A percentile compares a stretch with the other conserved stretches of the same genome.
Conservation (phyloP, 2,888 invertebrate genomes). For the Geotrupes spiniger region DNA sequence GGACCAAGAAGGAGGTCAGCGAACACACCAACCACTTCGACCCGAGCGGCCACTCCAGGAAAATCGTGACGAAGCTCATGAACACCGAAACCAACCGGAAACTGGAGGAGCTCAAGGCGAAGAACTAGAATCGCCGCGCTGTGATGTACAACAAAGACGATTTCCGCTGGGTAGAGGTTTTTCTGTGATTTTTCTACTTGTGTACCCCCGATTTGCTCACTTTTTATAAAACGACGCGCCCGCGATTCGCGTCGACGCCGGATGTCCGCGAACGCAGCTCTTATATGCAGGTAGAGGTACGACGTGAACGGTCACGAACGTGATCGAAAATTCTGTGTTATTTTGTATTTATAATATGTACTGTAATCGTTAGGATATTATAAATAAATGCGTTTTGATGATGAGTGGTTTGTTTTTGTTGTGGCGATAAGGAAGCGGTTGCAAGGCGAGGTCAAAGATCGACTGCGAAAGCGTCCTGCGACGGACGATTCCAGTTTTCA, state of each 20-base stretch:
- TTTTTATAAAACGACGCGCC: constrained; percentile 1
- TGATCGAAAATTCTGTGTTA: constrained; percentile 12
- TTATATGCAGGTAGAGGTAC: no score
- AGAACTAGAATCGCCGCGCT: constrained; percentile 27
- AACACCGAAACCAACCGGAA: constrained; percentile 84
- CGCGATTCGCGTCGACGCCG: not conserved
- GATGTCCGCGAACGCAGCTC: no score
- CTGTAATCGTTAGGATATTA: constrained; percentile 9
- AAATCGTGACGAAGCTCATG: constrained; percentile 80
- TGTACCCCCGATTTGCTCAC: not conserved
- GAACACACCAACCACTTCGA: constrained; percentile 90
- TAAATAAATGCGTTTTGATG: no score
- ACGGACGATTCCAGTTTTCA: no score
- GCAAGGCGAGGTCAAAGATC: no score
- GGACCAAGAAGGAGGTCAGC: constrained; percentile 83
- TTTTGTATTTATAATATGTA: constrained; percentile 10
- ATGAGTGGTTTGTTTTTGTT: no score
- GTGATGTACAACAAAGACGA: constrained; percentile 19
- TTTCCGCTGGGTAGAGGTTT: constrained; percentile 22
- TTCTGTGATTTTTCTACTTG: constrained; percentile 16
- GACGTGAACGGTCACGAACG: no score
- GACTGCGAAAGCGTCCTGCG: no score
- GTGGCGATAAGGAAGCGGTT: no score
- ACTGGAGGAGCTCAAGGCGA: constrained; percentile 45
- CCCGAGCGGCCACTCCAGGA: constrained; percentile 90